Base-by-base conservation (phyloP, 92 coral and sea anemone species). In the Palythoa grandis region DNA sequence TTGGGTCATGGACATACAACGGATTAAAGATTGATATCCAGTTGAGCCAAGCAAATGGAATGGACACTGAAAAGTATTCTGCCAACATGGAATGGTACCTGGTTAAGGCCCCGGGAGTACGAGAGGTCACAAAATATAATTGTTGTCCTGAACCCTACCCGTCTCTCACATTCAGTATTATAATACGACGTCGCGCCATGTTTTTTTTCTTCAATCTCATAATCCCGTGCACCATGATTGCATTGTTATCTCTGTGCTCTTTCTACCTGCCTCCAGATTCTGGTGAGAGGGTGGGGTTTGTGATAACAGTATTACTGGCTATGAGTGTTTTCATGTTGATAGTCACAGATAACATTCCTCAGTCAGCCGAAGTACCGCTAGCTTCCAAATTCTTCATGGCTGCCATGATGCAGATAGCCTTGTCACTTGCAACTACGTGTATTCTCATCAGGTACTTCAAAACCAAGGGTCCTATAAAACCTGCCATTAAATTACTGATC, bases 71-170 rank as follows among this genome's bases (percentile, higher is more conserved):
- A 12, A 69, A 24, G 40, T 69, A 25, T 35, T 11, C 40, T 3
- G 48, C 7, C 13, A 69, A 35, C 74, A 35, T 24, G 40, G 47
- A 69, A 3, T 69, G 74, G 74, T 4, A 69, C 11, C 47, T 69
- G 43, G 40, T 22, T 3, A 8, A 11, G 2, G 14, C 43, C 2
- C 40, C 74, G 40, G 40, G 35, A 5, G 43, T 24, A 11, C 12
- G 90, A 35, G 70, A 84, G 71, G 89, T 85, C 37, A 56, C 70
- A 37, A 22, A 82, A 70, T 91, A 91, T 87, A 88, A 77, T 78
- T 91, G 93, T 24, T 91, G 93, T 53, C 91, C 93, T n/a, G 85
- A 91, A 15, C 93, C 91, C 19, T 91, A 91, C 77, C 86, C 79
- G 3, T 88, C 84, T 77, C 83, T 91, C 73, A 91, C 88, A 16